These are phyloP conservation scores for Dendroctonus valens DNA, from an alignment of 1,140 invertebrate species.

Conservation along the genomic window DNA sequence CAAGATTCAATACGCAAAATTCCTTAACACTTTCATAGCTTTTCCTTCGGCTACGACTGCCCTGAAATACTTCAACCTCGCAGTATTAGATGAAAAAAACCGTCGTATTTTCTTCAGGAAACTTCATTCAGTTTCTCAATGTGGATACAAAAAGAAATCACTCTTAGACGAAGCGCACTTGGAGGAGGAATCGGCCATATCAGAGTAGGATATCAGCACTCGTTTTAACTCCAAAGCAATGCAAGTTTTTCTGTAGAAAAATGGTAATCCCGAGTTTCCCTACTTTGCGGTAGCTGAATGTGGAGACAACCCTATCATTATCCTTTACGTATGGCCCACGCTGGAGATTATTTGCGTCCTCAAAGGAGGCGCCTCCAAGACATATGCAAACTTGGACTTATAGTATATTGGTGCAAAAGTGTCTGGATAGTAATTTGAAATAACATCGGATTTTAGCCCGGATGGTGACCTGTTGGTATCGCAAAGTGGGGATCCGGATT, in stretches of 20 bases:
- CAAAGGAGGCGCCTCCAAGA: slow-evolving; percentile 67
- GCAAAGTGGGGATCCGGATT: slow-evolving; percentile 82
- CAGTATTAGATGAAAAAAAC: slow-evolving; percentile 69
- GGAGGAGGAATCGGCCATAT: slow-evolving; percentile 79
- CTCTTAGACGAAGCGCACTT: slow-evolving; percentile 68
- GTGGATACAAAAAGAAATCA: slow-evolving; percentile 62
- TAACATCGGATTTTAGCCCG: slow-evolving; percentile 55
- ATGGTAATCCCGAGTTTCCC: slow-evolving; percentile 60
- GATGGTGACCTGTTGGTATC: slow-evolving; percentile 78
- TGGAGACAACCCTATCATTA: slow-evolving; percentile 74
- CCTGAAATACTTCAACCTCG: slow-evolving; percentile 76
- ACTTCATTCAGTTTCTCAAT: slow-evolving; percentile 75
- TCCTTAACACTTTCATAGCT: slow-evolving; percentile 51
- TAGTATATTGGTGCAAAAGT: slow-evolving; percentile 56
- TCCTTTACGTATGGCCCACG: slow-evolving; percentile 80
- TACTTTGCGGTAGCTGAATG: slow-evolving; percentile 86
- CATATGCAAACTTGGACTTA: slow-evolving; percentile 74
- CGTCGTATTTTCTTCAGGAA: slow-evolving; percentile 76
- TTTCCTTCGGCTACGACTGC: slow-evolving; percentile 88
- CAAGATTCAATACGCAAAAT: slow-evolving; percentile 6
- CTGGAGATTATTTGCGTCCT: slow-evolving; percentile 72
- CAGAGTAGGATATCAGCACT: slow-evolving; percentile 54
- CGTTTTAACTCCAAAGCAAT: background rate
- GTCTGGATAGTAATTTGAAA: background rate
- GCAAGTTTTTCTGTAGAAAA: slow-evolving; percentile 58